Conservation (phyloP, 2,888 invertebrate species). For the Uloborus plumipes region DNA sequence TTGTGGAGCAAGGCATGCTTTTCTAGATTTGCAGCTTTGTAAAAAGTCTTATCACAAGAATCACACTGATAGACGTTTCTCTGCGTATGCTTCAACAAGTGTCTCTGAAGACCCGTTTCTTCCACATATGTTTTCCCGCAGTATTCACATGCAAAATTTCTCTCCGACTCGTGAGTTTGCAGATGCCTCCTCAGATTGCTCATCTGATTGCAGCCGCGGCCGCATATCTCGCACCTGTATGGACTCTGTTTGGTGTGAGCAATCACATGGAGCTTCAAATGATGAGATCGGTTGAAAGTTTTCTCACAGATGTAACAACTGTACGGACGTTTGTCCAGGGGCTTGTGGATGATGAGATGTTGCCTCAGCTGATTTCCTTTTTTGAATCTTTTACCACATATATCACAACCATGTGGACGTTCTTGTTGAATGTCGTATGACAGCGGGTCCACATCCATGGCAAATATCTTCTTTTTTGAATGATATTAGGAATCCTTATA, state of each 20-base stretch:
- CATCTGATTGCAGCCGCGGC: conserved; percentile 57
- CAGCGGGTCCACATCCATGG: neutral
- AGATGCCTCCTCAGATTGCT: conserved; percentile 53
- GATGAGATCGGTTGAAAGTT: conserved; percentile 57
- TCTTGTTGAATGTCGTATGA: conserved; percentile 50
- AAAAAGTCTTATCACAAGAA: conserved; percentile 57
- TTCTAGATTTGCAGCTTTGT: conserved; percentile 51
- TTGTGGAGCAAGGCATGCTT: conserved; percentile 54
- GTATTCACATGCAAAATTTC: conserved; percentile 46
- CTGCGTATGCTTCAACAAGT: conserved; percentile 52
- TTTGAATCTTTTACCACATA: conserved; percentile 58
- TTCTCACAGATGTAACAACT: conserved; percentile 58
- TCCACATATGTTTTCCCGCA: conserved; percentile 57
- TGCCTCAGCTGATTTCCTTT: conserved; percentile 57
- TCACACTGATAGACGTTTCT: conserved; percentile 48
- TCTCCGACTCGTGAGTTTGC: conserved; percentile 46
- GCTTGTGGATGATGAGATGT: conserved; percentile 56
- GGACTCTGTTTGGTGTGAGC: conserved; percentile 61
- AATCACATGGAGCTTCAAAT: conserved; percentile 53
- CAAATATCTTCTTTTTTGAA: too few relatives aligned
- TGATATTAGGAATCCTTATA: too few relatives aligned
- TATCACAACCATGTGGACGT: conserved; percentile 52
- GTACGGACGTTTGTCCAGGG: conserved; percentile 51
- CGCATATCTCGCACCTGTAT: conserved; percentile 56
- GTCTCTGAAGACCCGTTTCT: conserved; percentile 42